Conservation (phyloP, 2,797 vertebrate genomes). For the Cirrhinus molitorella region DNA sequence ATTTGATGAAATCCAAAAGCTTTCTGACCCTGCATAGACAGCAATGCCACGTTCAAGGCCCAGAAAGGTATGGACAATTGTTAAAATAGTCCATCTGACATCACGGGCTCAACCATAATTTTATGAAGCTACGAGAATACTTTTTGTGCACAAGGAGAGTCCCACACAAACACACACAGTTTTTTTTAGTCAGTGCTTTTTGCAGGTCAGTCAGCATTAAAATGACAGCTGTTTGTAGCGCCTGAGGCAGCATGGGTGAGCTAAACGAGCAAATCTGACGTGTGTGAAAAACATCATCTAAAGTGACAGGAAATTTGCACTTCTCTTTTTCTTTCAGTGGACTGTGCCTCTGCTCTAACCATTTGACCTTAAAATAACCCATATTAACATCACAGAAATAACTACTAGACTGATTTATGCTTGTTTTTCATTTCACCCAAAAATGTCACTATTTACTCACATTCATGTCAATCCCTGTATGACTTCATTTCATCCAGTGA, state of each 20-base stretch:
- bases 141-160: too few relatives aligned
- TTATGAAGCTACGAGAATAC: too few relatives aligned
- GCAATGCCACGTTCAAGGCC: too few relatives aligned
- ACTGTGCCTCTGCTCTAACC: conserved; percentile 16
- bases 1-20: too few relatives aligned
- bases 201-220: background rate
- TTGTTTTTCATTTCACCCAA: background rate
- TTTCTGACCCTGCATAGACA: too few relatives aligned
- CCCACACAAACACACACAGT: too few relatives aligned
- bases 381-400: background rate
- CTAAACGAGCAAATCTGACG: conserved; percentile 19
- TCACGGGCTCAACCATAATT: too few relatives aligned
- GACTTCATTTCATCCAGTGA: background rate
- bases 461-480: too few relatives aligned
- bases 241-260: conserved; percentile 23
- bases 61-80: too few relatives aligned
- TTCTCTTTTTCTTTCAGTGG: conserved; percentile 8
- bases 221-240: conserved; percentile 3
- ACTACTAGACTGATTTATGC: background rate
- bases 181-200: background rate
- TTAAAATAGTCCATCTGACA: too few relatives aligned
- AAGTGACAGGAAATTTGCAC: conserved; percentile 29
- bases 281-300: conserved; percentile 38
- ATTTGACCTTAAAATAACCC: conserved; percentile 12
- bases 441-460: background rate